phyloP scores from a whole-genome alignment of 2,888 invertebrate genomes.

The Nephrotoma flavescens region DNA sequence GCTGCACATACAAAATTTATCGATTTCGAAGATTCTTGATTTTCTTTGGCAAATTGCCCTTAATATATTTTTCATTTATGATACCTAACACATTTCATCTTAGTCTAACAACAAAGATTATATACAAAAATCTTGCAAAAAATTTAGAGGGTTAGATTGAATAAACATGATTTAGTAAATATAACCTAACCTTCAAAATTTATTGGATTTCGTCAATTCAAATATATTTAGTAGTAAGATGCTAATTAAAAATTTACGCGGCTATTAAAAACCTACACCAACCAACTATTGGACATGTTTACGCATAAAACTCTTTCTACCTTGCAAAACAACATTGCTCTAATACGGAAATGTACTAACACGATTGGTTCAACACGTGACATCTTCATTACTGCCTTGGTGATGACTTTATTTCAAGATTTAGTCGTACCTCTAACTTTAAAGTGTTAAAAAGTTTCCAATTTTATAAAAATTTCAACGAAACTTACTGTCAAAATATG shows the following conservation, averaged over 20 bases:
- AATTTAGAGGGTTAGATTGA: background rate
- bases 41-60: background rate
- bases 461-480: too few species aligned
- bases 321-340: background rate
- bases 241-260: background rate
- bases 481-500: background rate
- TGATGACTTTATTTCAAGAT: background rate
- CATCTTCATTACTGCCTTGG: background rate
- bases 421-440: background rate
- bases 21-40: background rate
- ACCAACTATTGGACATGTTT: background rate
- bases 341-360: too few species aligned
- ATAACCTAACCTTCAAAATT: background rate
- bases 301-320: background rate
- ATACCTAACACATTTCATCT: background rate
- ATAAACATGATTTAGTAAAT: background rate
- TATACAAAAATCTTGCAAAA: background rate
- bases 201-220: background rate
- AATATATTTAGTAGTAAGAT: background rate
- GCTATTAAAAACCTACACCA: background rate
- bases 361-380: too few species aligned
- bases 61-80: background rate
- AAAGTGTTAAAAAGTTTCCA: background rate
- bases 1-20: background rate
- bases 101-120: background rate